A percentile compares a stretch with the other conserved stretches of the same genome.
Conservation (phyloP, 2,888 invertebrate genomes). For the Caenorhabditis japonica region DNA sequence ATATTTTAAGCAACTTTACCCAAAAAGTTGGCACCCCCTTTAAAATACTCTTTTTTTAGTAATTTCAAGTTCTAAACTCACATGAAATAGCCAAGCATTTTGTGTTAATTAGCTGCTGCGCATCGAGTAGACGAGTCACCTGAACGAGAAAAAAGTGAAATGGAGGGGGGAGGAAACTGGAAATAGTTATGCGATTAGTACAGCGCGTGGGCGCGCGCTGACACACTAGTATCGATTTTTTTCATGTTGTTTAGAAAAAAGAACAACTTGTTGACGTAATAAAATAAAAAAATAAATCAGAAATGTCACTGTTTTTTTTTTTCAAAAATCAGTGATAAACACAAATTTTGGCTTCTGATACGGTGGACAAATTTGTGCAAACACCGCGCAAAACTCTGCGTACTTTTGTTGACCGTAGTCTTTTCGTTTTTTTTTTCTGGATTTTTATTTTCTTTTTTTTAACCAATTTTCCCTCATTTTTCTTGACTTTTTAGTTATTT, state of each 20-base stretch:
- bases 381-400: constrained; percentile 9
- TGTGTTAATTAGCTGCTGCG: constrained; percentile 25
- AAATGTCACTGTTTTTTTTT: constrained; percentile 7
- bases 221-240: constrained; percentile 35
- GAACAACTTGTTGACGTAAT: too few species aligned
- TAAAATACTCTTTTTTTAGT: too few species aligned
- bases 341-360: constrained; percentile 16
- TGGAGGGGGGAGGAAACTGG: constrained; percentile 32
- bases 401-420: constrained; percentile 13
- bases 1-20: too few species aligned
- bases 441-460: constrained; percentile 1
- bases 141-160: constrained; percentile 21
- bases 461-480: background rate
- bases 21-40: too few species aligned
- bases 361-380: constrained; percentile 29
- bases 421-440: constrained; percentile 4
- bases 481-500: constrained; percentile 1
- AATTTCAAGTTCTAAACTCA: too few species aligned
- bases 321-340: constrained; percentile 1
- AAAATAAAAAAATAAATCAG: too few species aligned
- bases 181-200: constrained; percentile 20
- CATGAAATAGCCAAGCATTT: constrained; percentile 50
- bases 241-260: constrained; percentile 30
- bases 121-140: constrained; percentile 46
- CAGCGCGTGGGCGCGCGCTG: too few species aligned